A percentile compares a stretch with the other conserved stretches of the same genome.
Conservation (phyloP, 2,888 invertebrate species). For the Hypena proboscidalis region DNA sequence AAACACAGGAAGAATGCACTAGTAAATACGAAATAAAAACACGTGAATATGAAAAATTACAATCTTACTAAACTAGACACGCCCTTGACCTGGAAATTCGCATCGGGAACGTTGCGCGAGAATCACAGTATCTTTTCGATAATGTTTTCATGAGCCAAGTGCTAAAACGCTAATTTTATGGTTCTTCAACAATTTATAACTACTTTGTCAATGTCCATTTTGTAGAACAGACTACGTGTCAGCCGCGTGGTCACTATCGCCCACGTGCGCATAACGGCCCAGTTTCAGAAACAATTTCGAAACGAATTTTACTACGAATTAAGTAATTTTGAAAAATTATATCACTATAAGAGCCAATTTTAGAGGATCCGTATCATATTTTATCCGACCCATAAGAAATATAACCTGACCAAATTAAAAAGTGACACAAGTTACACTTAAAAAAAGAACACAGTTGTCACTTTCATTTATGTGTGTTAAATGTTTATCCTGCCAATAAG, state of each 20-base stretch:
- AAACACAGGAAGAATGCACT: conserved; percentile 19
- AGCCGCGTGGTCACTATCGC: conserved; percentile 33
- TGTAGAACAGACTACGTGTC: conserved; percentile 45
- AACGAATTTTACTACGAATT: conserved; percentile 33
- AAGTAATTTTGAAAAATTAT: conserved; percentile 40
- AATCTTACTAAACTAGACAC: conserved; percentile 4
- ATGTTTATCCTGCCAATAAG: no score
- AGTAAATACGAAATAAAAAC: conserved; percentile 21
- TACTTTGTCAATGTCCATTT: conserved; percentile 49
- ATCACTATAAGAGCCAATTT: no score
- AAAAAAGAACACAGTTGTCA: no score
- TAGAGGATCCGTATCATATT: no score
- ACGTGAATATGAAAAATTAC: no score
- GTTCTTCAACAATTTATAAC: conserved; percentile 42
- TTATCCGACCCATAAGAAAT: no score
- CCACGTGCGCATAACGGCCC: conserved; percentile 41
- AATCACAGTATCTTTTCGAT: conserved; percentile 19
- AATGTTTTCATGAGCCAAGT: conserved; percentile 36
- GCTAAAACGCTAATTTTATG: conserved; percentile 37
- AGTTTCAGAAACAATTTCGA: conserved; percentile 35
- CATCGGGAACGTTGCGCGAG: conserved; percentile 8
- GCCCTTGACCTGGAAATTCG: conserved; percentile 30
- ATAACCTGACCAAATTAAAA: conserved; percentile 31
- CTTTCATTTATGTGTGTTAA: no score
- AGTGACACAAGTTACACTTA: no score